These are phyloP conservation scores for Eleginops maclovinus DNA, from an alignment of 2,113 vertebrate genomes.

Conservation along the genomic window DNA sequence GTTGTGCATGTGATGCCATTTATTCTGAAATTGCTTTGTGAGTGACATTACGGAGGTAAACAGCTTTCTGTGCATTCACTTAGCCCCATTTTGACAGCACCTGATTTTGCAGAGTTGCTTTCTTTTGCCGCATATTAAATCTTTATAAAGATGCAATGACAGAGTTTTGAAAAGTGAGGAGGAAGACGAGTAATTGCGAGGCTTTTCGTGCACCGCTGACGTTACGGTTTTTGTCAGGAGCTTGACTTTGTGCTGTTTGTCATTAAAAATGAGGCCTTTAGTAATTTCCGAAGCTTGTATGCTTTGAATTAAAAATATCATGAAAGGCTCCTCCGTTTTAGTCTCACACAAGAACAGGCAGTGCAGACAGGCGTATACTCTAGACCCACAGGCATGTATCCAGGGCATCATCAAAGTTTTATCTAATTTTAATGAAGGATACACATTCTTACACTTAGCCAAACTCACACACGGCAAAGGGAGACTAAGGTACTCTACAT, in stretches of 20 bases:
- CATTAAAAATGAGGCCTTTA: conserved; percentile 51
- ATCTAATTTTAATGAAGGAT: conserved; percentile 53
- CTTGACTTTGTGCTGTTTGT: conserved; percentile 61
- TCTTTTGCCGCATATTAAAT: conserved; percentile 56
- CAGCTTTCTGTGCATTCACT: conserved; percentile 43
- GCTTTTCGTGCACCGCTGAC: conserved; percentile 58
- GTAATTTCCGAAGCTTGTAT: conserved; percentile 35
- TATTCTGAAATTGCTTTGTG: conserved; percentile 48
- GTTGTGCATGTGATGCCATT: conserved; percentile 14
- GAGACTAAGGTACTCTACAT: conserved; percentile 45
- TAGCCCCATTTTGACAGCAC: conserved; percentile 57
- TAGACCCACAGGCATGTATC: conserved; percentile 40
- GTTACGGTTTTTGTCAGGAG: conserved; percentile 52
- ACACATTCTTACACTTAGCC: conserved; percentile 19
- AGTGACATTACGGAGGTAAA: conserved; percentile 53
- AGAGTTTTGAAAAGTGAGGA: conserved; percentile 29
- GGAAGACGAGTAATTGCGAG: conserved; percentile 33
- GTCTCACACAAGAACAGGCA: conserved; percentile 19
- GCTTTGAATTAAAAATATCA: conserved; percentile 58
- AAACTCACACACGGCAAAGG: not conserved
- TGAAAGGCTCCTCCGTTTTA: conserved; percentile 21
- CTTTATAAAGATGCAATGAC: conserved; percentile 47
- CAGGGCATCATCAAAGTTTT: conserved; percentile 57
- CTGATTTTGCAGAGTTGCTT: conserved; percentile 50
- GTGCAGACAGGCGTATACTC: conserved; percentile 21